A percentile compares a stretch with the other conserved stretches of the same genome.
Conservation (phyloP, 2,888 invertebrate genomes). For the Melieria omissa region DNA sequence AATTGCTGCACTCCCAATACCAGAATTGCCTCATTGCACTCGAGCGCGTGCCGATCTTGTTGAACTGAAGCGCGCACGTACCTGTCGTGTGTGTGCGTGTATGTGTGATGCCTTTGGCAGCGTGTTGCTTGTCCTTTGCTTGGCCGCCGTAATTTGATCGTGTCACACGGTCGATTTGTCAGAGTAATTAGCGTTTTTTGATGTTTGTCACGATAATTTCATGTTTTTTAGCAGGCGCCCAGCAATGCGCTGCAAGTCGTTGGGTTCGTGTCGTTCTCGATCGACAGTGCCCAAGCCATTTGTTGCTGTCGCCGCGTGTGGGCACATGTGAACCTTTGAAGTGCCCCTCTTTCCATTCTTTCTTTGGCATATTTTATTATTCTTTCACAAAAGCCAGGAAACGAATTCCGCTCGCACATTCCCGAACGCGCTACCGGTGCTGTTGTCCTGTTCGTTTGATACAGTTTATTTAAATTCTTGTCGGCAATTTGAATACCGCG, state of each 20-base stretch:
- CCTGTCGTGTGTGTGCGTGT: background rate
- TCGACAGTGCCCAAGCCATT: too few relatives aligned
- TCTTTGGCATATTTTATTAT: too few relatives aligned
- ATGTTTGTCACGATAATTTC: conserved; percentile 50
- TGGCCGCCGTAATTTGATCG: conserved; percentile 12
- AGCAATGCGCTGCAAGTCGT: conserved; percentile 15
- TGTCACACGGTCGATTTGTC: background rate
- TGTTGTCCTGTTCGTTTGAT: conserved; percentile 31
- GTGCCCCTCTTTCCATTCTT: too few relatives aligned
- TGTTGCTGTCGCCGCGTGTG: too few relatives aligned
- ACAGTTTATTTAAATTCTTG: conserved; percentile 33
- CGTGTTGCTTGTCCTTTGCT: background rate
- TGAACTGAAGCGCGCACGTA: background rate
- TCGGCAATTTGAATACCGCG: background rate
- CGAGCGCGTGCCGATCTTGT: background rate
- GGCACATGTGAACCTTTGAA: too few relatives aligned
- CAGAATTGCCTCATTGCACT: background rate
- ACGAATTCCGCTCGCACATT: too few relatives aligned
- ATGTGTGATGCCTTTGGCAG: background rate
- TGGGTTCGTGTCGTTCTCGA: too few relatives aligned
- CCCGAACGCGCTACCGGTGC: background rate
- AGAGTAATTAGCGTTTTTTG: conserved; percentile 15
- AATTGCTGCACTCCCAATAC: conserved; percentile 23
- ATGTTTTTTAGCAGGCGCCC: conserved; percentile 47
- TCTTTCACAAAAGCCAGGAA: too few relatives aligned